A percentile compares a stretch with the other conserved stretches of the same genome.
Evolutionary conservation across 2,113 vertebrate species (phyloP).

Genomic region (Brachypodius melanocephalos): DNA sequence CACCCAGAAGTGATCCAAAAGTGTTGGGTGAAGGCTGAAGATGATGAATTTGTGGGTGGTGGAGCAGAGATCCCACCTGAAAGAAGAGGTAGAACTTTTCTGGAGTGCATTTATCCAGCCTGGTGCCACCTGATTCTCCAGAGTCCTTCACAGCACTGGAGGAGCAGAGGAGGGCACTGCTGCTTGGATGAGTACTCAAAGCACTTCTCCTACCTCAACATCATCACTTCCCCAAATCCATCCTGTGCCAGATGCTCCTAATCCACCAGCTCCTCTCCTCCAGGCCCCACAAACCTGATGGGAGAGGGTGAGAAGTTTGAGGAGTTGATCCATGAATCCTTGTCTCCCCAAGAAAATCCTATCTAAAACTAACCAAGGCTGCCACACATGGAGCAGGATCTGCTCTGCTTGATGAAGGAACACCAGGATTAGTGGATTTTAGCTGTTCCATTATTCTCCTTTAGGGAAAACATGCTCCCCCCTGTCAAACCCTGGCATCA

Average conservation of each 20-base stretch:
- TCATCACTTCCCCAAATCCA: not conserved
- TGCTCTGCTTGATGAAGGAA: not conserved
- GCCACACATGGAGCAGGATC: not conserved
- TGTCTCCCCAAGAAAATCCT: not conserved
- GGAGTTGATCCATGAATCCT: not conserved
- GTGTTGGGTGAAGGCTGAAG: not conserved
- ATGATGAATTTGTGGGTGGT: rapidly evolving
- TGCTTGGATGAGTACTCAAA: not conserved
- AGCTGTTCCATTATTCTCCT: not conserved
- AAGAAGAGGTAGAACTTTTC: not conserved
- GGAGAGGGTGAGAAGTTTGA: not conserved
- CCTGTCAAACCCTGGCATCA: not conserved
- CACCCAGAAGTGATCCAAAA: not conserved
- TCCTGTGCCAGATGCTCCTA: not conserved
- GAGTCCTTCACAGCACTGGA: not conserved
- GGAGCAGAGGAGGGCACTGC: not conserved
- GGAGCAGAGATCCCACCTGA: not conserved
- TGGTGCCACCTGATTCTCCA: not conserved
- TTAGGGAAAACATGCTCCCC: not conserved
- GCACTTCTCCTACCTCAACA: not conserved
- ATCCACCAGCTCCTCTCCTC: not conserved
- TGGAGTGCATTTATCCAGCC: not conserved
- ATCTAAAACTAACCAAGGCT: not conserved
- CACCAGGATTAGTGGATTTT: not conserved
- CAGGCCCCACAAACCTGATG: not conserved